phyloP scores from a whole-genome alignment of 2,797 vertebrate genomes.

The Dipus sagitta region DNA sequence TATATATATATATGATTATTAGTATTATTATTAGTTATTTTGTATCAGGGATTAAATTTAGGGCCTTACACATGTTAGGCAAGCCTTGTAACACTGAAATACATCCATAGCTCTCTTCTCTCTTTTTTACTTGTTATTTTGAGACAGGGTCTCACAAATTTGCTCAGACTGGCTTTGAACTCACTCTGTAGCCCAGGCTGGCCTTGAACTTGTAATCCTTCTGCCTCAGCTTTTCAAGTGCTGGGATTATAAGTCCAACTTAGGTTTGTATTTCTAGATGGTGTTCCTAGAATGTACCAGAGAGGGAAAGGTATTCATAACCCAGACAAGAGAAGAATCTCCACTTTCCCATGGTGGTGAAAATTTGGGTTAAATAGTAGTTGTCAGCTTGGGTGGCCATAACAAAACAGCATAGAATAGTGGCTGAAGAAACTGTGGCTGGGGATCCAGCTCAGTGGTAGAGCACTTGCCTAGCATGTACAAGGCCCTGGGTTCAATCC shows the following conservation, averaged over 20 bases:
- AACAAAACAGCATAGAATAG: no score
- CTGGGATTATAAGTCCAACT: no score
- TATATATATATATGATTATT: no score
- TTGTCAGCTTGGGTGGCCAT: background rate
- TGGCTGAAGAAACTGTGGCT: background rate
- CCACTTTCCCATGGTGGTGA: background rate
- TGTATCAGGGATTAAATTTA: background rate
- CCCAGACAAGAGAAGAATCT: background rate
- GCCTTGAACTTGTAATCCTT: no score
- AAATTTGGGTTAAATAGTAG: background rate
- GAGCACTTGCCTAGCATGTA: no score
- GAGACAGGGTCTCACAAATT: no score
- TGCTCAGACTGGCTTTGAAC: no score
- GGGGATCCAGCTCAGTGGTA: no score
- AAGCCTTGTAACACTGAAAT: background rate
- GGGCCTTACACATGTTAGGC: background rate
- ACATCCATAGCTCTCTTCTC: background rate
- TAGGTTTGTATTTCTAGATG: background rate
- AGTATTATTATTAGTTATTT: no score
- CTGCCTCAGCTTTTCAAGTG: no score
- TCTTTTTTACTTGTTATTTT: background rate
- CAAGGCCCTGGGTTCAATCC: background rate
- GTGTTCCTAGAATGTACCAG: background rate
- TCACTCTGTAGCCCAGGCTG: no score
- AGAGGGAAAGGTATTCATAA: background rate